Base-by-base conservation (phyloP, 2,888 invertebrate genomes). In the Salpingus planirostris region DNA sequence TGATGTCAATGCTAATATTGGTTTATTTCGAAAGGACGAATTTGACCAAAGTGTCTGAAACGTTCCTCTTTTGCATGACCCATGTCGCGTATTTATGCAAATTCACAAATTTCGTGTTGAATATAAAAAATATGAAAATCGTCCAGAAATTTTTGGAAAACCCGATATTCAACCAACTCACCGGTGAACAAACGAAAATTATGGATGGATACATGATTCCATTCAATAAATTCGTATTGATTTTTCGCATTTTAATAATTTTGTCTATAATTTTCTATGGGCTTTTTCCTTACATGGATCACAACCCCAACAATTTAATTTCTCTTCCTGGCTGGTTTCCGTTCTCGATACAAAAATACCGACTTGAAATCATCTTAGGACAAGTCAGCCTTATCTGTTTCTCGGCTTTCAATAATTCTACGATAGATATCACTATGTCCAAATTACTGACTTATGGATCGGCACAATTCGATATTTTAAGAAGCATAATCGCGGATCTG, bases 251-350 rank as follows among this genome's bases (percentile, higher is more conserved):
- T 3, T 13, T 10, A 13, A 26, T 25, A n/a, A 12, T 24, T 4
- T 8, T 30, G 11, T 6, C 3, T 2, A 11, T 28, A 11, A 8
- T 28, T 12, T 28, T 28, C 10, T 28, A 28, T n/a, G 5, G 10
- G 11, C 7, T 28, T 2, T 3, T 15, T 10, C 27, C 15, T 10
- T 27, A 15, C 6, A 24, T 24, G 2, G 8, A 25, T 5, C n/a
- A 6, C 2, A 12, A 24, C 13, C 15, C 26, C 10, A 18, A 28
- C 15, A 14, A 23, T 14, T 23, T 12, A 3, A 25, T 38, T 18
- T 32, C 39, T 1, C 29, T 27, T 7, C 30, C 31, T 4, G 31
- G 27, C 3, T 39, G 35, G 39, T 22, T 30, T 5, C 35, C 35
- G 5, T 39, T 26, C n/a, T 23, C 31, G 13, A 27, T 28, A 3